Base-by-base conservation (phyloP, 92 coral and sea anemone species). In the Blastomussa wellsi region DNA sequence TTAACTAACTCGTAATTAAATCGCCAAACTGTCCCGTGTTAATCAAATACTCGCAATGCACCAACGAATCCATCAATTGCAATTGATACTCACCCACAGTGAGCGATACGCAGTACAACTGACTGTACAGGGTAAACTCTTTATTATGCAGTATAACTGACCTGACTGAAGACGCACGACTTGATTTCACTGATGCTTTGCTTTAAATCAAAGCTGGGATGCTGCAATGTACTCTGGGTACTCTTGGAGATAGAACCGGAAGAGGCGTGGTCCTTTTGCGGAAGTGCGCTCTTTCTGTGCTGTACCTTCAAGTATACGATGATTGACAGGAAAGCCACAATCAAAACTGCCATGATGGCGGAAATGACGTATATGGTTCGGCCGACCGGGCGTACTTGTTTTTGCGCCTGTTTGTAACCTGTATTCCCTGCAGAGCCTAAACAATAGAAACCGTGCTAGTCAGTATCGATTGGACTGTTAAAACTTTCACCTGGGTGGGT, bases 241-340 rank as follows among this genome's bases (percentile, higher is more conserved):
- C 98, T 95, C 84, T 95, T 97, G 8, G 98, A 92, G 59, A 95
- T 93, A 73, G 99, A 97, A 41, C 96, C 98, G 32, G 93, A 90
- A 26, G 98, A 95, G 6, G 97, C 91, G 24, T 86, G 90, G 82
- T 90, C 91, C 52, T 80, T 92, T 52, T 89, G 84, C 33, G 90
- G 89, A n/a, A 91, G 92, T 10, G 92, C 89, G 87, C 91, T 86
- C 48, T 92, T 90, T 1, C 92, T 88, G 72, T 97, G 96, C 73
- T 97, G 99, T n/a, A 97, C 90, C 84, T 97, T 97, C 73, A 95
- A 93, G 82, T 95, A 97, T 38, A 97, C 97, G 53, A 97, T 91
- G 79, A 95, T 92, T 29, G 99, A 91, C 70, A 97, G 90, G 77
- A 93, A 97, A 7, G 97, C 98, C 24, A 95, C 92, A 15, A 97